Evolutionary conservation across 1,140 invertebrate species (phyloP), one percentile per base, ranked within the genome.

Genomic region (Meloidogyne chitwoodi): DNA sequence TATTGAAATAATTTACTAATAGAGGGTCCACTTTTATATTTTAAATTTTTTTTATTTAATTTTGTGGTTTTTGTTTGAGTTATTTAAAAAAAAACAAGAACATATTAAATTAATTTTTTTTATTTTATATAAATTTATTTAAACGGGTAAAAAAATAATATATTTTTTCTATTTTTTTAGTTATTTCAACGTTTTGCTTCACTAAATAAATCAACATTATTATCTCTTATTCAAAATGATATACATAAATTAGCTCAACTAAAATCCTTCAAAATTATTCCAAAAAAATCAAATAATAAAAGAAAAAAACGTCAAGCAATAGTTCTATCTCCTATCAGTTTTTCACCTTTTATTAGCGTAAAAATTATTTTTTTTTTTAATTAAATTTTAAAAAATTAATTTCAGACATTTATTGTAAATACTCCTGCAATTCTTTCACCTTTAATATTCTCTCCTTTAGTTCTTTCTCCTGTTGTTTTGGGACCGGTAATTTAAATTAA

Each of bases 391-490:
- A n/a, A n/a, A n/a, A n/a, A n/a, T n/a, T n/a, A n/a, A n/a, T n/a
- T 64, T 64, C 19, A 73, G 71, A 56, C 12, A 27, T 73, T 73
- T 29, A 16, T 61, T 12, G 26, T 73, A 8, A 68, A 62, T 22
- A 65, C 71, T 6, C 12, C 66, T 24, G 14, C 81, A 12, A 74
- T 84, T 48, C 68, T 83, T 8, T 81, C 79, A 16, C 82, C 81
- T 11, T 34, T 81, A n/a, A 26, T 83, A 19, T 77, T 83, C 31
- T 64, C 74, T 12, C 75, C 75, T 5, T 38, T 82, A 10, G 56
- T 80, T 19, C 27, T 82, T n/a, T 44, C 80, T 3, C 84, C 84
- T 31, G 29, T 81, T 10, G 79, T 85, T 10, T 69, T 86, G 8
- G 84, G 80, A 14, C 81, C 81, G 12, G 67, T 79, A 56, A 19